These are phyloP conservation scores for Nixonia krombeini DNA, from an alignment of 1,140 invertebrate species.

Conservation along the genomic window DNA sequence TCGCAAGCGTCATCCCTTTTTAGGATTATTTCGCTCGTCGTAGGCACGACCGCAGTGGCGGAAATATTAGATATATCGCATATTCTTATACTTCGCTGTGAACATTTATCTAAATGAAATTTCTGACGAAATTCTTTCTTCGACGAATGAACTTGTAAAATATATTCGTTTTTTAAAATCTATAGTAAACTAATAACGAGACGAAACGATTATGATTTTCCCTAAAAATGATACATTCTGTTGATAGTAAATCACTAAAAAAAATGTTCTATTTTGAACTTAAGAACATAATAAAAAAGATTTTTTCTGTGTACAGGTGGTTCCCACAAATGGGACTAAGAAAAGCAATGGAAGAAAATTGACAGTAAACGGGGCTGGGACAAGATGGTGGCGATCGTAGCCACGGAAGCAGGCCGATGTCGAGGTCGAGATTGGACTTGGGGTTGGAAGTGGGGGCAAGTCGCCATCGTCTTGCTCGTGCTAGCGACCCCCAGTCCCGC, in stretches of 20 bases:
- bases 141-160: too few relatives aligned
- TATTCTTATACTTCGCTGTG: neutral
- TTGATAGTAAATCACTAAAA: neutral
- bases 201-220: too few relatives aligned
- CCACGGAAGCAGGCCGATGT: constrained; percentile 36
- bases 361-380: constrained; percentile 55
- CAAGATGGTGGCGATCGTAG: constrained; percentile 59
- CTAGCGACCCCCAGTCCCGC: constrained; percentile 67
- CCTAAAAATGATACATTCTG: neutral
- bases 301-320: neutral
- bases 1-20: neutral
- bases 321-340: constrained; percentile 57
- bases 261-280: neutral
- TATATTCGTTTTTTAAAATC: too few relatives aligned
- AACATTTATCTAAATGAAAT: neutral
- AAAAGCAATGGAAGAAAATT: constrained; percentile 51
- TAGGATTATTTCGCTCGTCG: neutral
- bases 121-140: too few relatives aligned
- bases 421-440: constrained; percentile 44
- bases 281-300: neutral
- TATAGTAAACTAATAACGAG: too few relatives aligned
- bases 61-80: neutral
- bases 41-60: neutral
- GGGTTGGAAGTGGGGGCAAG: constrained; percentile 62
- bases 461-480: constrained; percentile 60